Evolutionary conservation across 1,140 invertebrate genomes (phyloP), one percentile per base, ranked within the genome.

Genomic region (Brachionus paranguensis): DNA sequence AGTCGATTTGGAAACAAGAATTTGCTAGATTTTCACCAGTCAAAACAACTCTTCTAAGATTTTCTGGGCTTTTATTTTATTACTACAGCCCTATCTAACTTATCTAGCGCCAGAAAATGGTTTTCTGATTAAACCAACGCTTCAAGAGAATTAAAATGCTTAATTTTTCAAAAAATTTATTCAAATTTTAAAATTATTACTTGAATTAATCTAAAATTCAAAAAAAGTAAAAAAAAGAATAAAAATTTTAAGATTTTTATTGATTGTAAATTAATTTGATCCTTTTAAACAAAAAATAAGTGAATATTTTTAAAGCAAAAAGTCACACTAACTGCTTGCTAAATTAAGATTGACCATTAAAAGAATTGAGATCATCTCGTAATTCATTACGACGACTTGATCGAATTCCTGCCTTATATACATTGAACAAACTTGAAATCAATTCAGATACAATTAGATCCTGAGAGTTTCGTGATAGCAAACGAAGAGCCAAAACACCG

Each of bases 401-500:
- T 41, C 68, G 68, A 20, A 72, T 10, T 72, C 41, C 68, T 43
- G 72, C 20, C 43, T 76, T 76, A 47, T 76, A 81, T 29, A 81
- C 14, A 55, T 83, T 72, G 37, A 64, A 83, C n/a, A 83, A 55
- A 33, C 53, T 83, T 10, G 14, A 24, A 43, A 83, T 83, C 10
- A 72, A 27, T 55, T 83, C 81, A 17, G 60, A 68, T 11, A 83
- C 81, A 12, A 83, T 68, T 12, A 83, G 33, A 72, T 83, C 81
- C 53, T 83, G 64, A 43, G 37, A 41, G 20, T 83, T 83, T 3
- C 81, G 29, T 1, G 81, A 68, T 12, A 83, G 14, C 43, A 83
- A 72, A 14, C 81, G 37, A 17, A 83, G 41, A 27, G 81, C 64
- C 24, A 83, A 41, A 33, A 68, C 33, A 20, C 60, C 81, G 47